phyloP scores from a whole-genome alignment of 2,797 vertebrate genomes.

The Lateolabrax maculatus region DNA sequence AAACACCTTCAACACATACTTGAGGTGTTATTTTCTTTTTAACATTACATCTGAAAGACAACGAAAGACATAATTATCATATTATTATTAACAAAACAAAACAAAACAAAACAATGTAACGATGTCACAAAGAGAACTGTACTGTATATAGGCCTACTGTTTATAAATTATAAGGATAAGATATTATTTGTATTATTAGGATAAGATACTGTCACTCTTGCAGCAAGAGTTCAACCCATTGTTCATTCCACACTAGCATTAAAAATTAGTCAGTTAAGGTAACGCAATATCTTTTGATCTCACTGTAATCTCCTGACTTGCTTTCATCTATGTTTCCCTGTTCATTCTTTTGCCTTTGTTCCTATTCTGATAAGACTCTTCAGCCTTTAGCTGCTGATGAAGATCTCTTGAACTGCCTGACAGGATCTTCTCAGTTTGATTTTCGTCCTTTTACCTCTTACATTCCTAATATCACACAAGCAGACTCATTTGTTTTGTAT shows the following conservation, averaged over 20 bases:
- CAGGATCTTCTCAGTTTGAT: slow-evolving; percentile 54
- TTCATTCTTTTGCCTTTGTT: slow-evolving; percentile 59
- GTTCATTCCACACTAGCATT: not conserved
- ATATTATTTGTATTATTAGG: too few species aligned
- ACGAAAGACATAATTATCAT: too few species aligned
- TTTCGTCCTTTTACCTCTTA: slow-evolving; percentile 43
- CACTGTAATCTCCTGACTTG: slow-evolving; percentile 54
- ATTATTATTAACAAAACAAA: too few species aligned
- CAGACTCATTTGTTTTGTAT: not conserved
- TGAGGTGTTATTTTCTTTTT: too few species aligned
- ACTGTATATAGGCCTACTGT: too few species aligned
- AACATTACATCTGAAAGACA: too few species aligned
- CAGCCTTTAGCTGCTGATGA: slow-evolving; percentile 68
- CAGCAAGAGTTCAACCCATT: not conserved
- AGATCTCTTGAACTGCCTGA: slow-evolving; percentile 64
- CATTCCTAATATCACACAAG: slow-evolving; percentile 36
- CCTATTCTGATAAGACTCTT: slow-evolving; percentile 61
- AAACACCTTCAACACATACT: too few species aligned
- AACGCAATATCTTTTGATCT: slow-evolving; percentile 61
- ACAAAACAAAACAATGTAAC: not conserved
- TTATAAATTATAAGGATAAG: not conserved
- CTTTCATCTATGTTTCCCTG: slow-evolving; percentile 51
- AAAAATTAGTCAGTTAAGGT: slow-evolving; percentile 17
- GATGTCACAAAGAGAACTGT: slow-evolving; percentile 1
- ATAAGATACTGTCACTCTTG: too few species aligned